phyloP scores from a whole-genome alignment of 2,113 vertebrate genomes.

The Muntiacus reevesi region DNA sequence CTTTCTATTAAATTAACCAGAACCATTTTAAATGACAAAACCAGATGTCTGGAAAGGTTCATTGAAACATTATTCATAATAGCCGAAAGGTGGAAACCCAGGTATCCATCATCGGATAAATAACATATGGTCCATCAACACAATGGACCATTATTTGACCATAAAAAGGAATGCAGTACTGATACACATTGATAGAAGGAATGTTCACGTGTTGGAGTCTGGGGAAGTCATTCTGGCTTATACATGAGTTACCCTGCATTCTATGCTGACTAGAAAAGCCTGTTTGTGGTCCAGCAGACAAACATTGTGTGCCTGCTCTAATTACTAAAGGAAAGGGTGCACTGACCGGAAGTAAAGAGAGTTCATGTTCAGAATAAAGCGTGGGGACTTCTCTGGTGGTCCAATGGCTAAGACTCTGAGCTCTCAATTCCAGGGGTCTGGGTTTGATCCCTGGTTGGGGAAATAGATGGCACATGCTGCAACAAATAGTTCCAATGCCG shows the following conservation, averaged over 20 bases:
- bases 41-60: neutral
- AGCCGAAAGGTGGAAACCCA: neutral
- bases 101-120: neutral
- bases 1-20: neutral
- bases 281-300: neutral
- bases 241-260: neutral
- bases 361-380: neutral
- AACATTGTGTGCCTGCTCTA: neutral
- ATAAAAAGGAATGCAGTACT: neutral
- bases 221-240: neutral
- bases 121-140: neutral
- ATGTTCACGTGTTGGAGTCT: neutral
- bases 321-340: neutral
- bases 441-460: neutral
- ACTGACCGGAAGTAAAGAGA: neutral
- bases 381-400: neutral
- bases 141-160: neutral
- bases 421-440: neutral
- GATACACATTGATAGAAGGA: neutral
- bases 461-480: neutral
- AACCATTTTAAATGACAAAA: neutral
- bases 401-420: neutral
- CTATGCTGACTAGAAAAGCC: neutral
- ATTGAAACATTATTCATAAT: neutral
- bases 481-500: neutral